A percentile compares a stretch with the other conserved stretches of the same genome.
Conservation (phyloP, 2,797 vertebrate species). For the Artibeus lituratus region DNA sequence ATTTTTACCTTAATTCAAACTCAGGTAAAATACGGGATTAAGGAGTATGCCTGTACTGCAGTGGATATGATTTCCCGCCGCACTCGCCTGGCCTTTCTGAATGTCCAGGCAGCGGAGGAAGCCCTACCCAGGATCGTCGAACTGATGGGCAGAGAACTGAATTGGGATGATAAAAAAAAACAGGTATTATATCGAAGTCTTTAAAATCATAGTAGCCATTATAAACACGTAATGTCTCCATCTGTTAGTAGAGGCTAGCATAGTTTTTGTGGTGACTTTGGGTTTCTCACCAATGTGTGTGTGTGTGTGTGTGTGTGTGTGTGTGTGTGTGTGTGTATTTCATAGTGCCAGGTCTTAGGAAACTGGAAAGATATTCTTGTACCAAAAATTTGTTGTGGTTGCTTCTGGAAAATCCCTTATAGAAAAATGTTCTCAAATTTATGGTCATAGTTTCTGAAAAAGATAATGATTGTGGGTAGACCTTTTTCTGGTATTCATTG, state of each 20-base stretch:
- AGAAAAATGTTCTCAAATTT: conserved; percentile 23
- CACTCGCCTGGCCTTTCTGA: conserved; percentile 94
- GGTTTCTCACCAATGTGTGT: background rate
- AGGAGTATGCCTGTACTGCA: conserved; percentile 95
- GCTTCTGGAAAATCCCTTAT: conserved; percentile 42
- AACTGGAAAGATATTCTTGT: conserved; percentile 14
- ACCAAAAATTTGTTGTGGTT: conserved; percentile 19
- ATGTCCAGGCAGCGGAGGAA: conserved; percentile 97
- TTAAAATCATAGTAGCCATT: background rate
- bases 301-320: background rate
- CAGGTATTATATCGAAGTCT: conserved; percentile 83
- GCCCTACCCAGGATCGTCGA: conserved; percentile 94
- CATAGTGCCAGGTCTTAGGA: background rate
- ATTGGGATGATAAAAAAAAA: conserved; percentile 90
- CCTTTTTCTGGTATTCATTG: conserved; percentile 23
- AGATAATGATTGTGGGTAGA: background rate
- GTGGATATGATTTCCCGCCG: conserved; percentile 94
- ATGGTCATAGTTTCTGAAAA: conserved; percentile 11
- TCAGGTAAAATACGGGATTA: conserved; percentile 93
- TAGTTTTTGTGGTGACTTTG: conserved; percentile 13
- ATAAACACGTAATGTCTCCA: background rate
- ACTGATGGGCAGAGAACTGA: conserved; percentile 93
- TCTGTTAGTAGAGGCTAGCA: background rate
- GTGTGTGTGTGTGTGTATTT: background rate
- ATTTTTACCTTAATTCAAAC: conserved; percentile 19